These are phyloP conservation scores for Rafetus swinhoei DNA, from an alignment of 2,113 vertebrate genomes.

Conservation along the genomic window DNA sequence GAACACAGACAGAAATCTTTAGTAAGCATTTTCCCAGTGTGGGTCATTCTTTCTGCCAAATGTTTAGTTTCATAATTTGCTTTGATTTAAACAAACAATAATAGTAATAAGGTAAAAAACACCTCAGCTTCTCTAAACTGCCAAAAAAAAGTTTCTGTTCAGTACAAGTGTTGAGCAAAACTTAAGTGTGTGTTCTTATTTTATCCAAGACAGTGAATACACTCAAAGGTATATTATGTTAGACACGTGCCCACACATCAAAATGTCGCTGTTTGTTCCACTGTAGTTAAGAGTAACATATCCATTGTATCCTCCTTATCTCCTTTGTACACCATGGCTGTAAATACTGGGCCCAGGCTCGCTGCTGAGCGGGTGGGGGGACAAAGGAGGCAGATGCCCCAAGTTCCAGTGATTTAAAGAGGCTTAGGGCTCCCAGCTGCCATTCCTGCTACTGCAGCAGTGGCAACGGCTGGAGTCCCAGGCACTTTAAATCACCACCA, in stretches of 20 bases:
- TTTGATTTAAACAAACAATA: constrained; percentile 75
- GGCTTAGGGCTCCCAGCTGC: no score
- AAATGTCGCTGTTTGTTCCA: neutral
- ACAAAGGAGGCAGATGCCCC: no score
- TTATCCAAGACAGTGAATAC: constrained; percentile 32
- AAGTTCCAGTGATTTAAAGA: no score
- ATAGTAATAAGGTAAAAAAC: constrained; percentile 51
- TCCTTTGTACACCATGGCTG: neutral
- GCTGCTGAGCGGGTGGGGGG: no score
- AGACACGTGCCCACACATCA: neutral
- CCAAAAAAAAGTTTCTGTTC: constrained; percentile 31
- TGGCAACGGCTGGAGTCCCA: no score
- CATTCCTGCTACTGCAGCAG: no score
- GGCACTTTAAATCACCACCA: no score
- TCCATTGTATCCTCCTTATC: neutral
- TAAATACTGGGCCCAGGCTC: neutral
- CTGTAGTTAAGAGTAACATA: neutral
- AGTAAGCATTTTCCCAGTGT: constrained; percentile 72
- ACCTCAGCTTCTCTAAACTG: constrained; percentile 65
- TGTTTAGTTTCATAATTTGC: constrained; percentile 76
- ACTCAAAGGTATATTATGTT: constrained; percentile 23
- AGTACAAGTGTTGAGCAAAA: constrained; percentile 44
- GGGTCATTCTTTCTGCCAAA: constrained; percentile 75
- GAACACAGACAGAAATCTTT: constrained; percentile 66
- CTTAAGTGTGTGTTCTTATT: constrained; percentile 4